Percentiles rank a stretch among this genome's conserved stretches.
Evolutionary conservation across 2,797 vertebrate species (phyloP).

Genomic region (Pelobates cultripes): DNA sequence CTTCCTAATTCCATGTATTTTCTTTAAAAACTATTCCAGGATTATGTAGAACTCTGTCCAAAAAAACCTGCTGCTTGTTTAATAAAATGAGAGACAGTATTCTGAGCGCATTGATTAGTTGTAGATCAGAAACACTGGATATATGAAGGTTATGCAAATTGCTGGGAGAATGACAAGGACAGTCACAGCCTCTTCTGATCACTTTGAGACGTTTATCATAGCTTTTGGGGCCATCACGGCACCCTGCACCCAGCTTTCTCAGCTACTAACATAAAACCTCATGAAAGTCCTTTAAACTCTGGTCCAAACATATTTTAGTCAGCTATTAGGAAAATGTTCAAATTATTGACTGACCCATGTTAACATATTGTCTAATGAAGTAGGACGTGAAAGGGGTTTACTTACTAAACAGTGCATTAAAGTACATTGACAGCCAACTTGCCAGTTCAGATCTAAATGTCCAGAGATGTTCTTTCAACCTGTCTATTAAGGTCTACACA

Average conservation of each 20-base stretch:
- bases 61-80: background rate
- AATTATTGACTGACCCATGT: constrained; percentile 13
- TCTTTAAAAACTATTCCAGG: too few species aligned
- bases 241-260: background rate
- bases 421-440: too few species aligned
- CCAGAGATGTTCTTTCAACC: too few species aligned
- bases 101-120: constrained; percentile 27
- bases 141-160: constrained; percentile 32
- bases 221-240: background rate
- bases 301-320: background rate
- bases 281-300: background rate
- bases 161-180: background rate
- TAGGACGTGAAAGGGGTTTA: background rate
- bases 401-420: too few species aligned
- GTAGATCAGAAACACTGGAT: constrained; percentile 40
- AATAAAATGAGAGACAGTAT: constrained; percentile 10
- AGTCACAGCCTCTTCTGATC: background rate
- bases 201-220: background rate
- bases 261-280: too few species aligned
- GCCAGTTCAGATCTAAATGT: too few species aligned
- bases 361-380: background rate
- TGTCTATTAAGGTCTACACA: too few species aligned
- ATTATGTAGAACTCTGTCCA: background rate
- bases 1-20: too few species aligned
- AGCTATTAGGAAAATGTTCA: background rate